phyloP scores from a whole-genome alignment of 2,888 invertebrate species.

The Willowsia nigromaculata region DNA sequence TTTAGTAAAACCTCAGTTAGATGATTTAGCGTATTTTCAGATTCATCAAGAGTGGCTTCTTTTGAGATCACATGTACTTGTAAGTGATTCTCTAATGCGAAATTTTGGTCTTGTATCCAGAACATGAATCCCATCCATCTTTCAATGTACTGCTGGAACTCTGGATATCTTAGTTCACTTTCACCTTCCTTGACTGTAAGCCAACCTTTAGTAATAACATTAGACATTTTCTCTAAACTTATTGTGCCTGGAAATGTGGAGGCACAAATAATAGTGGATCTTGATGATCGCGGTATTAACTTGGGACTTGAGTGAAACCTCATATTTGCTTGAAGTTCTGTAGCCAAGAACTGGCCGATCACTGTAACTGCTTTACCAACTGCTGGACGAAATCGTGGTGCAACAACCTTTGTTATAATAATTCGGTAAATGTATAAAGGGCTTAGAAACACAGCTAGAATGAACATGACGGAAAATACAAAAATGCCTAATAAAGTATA shows the following conservation, averaged over 20 bases:
- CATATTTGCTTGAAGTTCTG: too few relatives aligned
- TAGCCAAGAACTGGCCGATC: too few relatives aligned
- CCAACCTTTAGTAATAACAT: background rate
- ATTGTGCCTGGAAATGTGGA: background rate
- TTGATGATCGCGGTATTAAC: too few relatives aligned
- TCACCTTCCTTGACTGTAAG: background rate
- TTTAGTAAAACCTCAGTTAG: background rate
- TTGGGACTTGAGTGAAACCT: too few relatives aligned
- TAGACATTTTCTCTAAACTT: background rate
- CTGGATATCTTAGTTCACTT: conserved; percentile 17
- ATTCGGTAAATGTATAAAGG: too few relatives aligned
- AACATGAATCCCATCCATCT: conserved; percentile 33
- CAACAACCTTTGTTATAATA: too few relatives aligned
- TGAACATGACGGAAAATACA: too few relatives aligned
- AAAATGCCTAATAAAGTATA: too few relatives aligned
- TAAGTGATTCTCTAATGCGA: background rate
- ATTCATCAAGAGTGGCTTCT: background rate
- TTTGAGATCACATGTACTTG: background rate
- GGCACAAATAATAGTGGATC: background rate
- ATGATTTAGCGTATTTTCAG: background rate
- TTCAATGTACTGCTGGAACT: conserved; percentile 5
- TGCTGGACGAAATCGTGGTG: too few relatives aligned
- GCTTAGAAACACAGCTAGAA: too few relatives aligned
- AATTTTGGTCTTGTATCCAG: background rate
- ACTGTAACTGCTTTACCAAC: too few relatives aligned